These are phyloP conservation scores for Dipodomys stephensi DNA, from an alignment of 2,113 vertebrate species.

Conservation along the genomic window DNA sequence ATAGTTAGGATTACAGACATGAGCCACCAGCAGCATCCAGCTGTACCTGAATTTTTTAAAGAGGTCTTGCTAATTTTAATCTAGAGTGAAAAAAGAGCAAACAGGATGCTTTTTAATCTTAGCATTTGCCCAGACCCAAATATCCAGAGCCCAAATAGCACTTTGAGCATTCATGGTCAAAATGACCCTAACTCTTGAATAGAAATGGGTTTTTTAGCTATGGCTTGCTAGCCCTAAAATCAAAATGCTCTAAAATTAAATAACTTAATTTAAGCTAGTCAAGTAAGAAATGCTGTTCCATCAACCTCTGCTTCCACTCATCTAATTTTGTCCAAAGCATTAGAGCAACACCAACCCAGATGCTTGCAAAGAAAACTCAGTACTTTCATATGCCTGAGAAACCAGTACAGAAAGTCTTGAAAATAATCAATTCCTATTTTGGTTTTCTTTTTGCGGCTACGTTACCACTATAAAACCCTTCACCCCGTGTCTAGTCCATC, in stretches of 20 bases:
- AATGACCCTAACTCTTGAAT: not conserved
- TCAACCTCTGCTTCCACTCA: not conserved
- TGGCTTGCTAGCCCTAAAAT: not conserved
- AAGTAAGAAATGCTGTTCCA: not conserved
- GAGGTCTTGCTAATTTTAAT: not conserved
- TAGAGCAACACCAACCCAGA: not conserved
- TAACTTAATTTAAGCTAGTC: not conserved
- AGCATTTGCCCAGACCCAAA: not conserved
- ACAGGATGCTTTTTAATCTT: not conserved
- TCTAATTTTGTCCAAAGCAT: not conserved
- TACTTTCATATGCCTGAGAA: not conserved
- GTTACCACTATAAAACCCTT: constrained; percentile 7
- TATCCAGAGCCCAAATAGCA: not conserved
- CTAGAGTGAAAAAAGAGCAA: not conserved
- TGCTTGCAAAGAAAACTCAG: not conserved
- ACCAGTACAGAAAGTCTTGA: not conserved
- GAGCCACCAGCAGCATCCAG: no score
- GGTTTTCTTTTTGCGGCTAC: not conserved
- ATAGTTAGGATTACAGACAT: no score
- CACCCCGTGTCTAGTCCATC: not conserved
- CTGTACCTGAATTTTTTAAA: not conserved
- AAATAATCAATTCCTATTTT: constrained; percentile 5
- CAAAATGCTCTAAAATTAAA: constrained; percentile 20
- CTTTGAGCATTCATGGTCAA: not conserved
- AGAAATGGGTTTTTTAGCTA: not conserved